Percentiles rank a stretch among this genome's conserved stretches.
Conservation (phyloP, 2,888 invertebrate species). For the Chydorus sphaericus region DNA sequence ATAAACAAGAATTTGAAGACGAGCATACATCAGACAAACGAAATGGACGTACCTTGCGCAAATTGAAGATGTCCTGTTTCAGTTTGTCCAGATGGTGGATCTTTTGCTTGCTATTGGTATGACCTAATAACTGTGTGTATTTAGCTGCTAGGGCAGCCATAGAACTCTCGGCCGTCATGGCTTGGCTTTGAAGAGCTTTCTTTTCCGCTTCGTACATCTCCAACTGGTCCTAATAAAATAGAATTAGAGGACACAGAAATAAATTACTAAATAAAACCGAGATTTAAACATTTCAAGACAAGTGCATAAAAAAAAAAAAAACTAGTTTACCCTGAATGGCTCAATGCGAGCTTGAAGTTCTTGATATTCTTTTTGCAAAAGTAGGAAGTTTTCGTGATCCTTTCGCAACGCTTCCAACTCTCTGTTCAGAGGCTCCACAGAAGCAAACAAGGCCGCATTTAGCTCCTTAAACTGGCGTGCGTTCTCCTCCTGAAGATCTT, state of each 20-base stretch:
- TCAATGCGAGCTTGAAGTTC: neutral
- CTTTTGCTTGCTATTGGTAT: conserved; percentile 48
- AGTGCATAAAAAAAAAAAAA: neutral
- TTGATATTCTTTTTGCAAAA: neutral
- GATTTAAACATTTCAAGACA: neutral
- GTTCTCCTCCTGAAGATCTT: neutral
- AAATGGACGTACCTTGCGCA: conserved; percentile 3
- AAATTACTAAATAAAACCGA: neutral
- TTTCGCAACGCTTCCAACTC: conserved; percentile 5
- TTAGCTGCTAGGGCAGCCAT: conserved; percentile 38
- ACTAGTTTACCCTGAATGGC: conserved; percentile 7
- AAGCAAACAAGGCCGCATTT: neutral
- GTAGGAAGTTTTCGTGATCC: neutral
- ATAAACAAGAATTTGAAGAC: neutral
- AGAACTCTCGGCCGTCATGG: conserved; percentile 32
- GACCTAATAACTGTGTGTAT: conserved; percentile 44
- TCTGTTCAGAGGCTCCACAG: neutral
- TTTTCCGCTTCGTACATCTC: conserved; percentile 35
- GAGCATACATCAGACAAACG: neutral
- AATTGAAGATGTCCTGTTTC: conserved; percentile 8
- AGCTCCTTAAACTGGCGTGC: neutral
- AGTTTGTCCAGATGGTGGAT: conserved; percentile 38
- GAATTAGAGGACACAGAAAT: neutral
- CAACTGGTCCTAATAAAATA: conserved; percentile 31
- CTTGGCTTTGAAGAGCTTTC: conserved; percentile 28